These are phyloP conservation scores for Corythaixoides concolor DNA, from an alignment of 2,113 vertebrate species.

Conservation along the genomic window DNA sequence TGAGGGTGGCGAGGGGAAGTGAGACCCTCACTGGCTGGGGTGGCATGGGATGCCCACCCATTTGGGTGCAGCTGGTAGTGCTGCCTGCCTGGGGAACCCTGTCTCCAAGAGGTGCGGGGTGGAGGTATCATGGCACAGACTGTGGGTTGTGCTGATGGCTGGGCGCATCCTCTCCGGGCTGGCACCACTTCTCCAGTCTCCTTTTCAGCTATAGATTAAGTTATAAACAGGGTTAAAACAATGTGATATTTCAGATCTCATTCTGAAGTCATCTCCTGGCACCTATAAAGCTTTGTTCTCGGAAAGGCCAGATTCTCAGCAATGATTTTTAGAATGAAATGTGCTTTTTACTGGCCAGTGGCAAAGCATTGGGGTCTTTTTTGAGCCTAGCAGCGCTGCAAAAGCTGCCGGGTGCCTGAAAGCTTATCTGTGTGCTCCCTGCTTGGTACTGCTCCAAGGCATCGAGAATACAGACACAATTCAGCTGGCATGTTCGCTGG, in stretches of 20 bases:
- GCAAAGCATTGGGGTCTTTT: not conserved
- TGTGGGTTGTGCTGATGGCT: not conserved
- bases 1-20: not conserved
- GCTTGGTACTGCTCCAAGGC: conserved; percentile 5
- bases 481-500: not conserved
- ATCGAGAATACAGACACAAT: not conserved
- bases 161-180: not conserved
- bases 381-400: not conserved
- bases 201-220: not conserved
- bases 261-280: not conserved
- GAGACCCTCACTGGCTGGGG: not conserved
- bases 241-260: accelerated
- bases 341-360: not conserved
- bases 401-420: not conserved
- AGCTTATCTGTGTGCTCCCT: not conserved
- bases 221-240: not conserved
- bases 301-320: not conserved
- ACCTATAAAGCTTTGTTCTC: not conserved
- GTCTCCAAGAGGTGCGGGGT: not conserved
- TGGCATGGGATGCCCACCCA: not conserved
- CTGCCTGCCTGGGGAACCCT: not conserved
- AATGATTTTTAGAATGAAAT: not conserved
- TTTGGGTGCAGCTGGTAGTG: not conserved
- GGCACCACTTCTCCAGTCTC: not conserved
- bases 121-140: not conserved